phyloP scores from a whole-genome alignment of 2,797 vertebrate genomes.

The Coilia nasus region DNA sequence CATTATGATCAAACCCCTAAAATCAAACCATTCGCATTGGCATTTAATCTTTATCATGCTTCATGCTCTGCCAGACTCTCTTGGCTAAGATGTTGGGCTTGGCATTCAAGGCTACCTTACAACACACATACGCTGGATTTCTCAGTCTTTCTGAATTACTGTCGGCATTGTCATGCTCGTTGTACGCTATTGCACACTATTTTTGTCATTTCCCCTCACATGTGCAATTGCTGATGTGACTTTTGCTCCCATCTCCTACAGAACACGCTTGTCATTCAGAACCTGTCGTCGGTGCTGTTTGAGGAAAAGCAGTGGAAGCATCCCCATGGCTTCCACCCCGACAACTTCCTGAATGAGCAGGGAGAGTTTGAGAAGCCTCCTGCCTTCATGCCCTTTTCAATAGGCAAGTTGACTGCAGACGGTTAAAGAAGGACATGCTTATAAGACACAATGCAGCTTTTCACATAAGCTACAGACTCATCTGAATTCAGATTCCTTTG shows the following conservation, averaged over 20 bases:
- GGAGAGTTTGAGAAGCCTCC: slow-evolving; percentile 74
- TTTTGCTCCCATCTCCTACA: slow-evolving; percentile 36
- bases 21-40: neutral
- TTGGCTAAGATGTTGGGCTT: neutral
- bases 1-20: neutral
- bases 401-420: slow-evolving; percentile 57
- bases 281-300: slow-evolving; percentile 63
- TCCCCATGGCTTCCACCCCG: slow-evolving; percentile 72
- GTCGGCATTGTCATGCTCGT: neutral
- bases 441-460: neutral
- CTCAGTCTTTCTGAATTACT: neutral
- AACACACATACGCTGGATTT: neutral
- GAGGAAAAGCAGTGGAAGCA: slow-evolving; percentile 75
- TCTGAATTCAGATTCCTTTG: no score
- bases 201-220: neutral
- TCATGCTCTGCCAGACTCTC: neutral
- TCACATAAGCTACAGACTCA: no score
- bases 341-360: slow-evolving; percentile 73
- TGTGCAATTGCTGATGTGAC: neutral
- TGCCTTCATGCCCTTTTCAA: slow-evolving; percentile 75
- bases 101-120: neutral
- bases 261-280: slow-evolving; percentile 73
- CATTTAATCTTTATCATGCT: neutral
- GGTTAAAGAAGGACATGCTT: neutral
- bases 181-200: neutral